phyloP scores from a whole-genome alignment of 2,113 vertebrate genomes.

The Acrocephalus arundinaceus region DNA sequence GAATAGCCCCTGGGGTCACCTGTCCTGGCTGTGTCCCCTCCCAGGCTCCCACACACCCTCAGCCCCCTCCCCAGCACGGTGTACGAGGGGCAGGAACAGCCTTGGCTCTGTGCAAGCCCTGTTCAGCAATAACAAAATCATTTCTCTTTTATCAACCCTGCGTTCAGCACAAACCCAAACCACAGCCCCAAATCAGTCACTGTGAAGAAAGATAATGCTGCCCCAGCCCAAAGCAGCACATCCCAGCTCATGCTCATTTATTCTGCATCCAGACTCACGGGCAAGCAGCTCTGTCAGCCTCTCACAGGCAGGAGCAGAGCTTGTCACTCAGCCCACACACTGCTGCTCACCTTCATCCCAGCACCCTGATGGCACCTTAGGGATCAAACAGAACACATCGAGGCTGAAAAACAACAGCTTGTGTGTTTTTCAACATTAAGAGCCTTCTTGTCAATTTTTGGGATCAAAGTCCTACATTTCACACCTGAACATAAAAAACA shows the following conservation, averaged over 20 bases:
- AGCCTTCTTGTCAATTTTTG: not conserved
- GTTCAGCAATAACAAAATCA: not conserved
- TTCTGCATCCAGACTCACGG: not conserved
- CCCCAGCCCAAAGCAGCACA: not conserved
- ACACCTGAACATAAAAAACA: not conserved
- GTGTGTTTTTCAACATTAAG: not conserved
- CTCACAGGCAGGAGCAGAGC: not conserved
- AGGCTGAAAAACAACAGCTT: not conserved
- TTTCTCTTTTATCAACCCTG: not conserved
- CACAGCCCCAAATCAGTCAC: not conserved
- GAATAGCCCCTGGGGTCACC: not conserved
- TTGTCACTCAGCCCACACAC: not conserved
- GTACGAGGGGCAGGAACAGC: not conserved
- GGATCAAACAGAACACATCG: not conserved
- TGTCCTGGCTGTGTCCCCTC: not conserved
- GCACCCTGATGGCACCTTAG: fast-evolving
- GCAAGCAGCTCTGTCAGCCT: fast-evolving
- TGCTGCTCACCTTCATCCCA: not conserved
- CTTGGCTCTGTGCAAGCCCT: not conserved
- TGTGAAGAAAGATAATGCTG: not conserved
- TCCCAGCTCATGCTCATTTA: not conserved
- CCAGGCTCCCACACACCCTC: not conserved
- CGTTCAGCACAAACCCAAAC: not conserved
- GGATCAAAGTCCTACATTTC: not conserved
- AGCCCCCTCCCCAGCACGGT: not conserved